Evolutionary conservation across 1,140 invertebrate genomes (phyloP), one percentile per base, ranked within the genome.

Genomic region (Cotesia glomerata): DNA sequence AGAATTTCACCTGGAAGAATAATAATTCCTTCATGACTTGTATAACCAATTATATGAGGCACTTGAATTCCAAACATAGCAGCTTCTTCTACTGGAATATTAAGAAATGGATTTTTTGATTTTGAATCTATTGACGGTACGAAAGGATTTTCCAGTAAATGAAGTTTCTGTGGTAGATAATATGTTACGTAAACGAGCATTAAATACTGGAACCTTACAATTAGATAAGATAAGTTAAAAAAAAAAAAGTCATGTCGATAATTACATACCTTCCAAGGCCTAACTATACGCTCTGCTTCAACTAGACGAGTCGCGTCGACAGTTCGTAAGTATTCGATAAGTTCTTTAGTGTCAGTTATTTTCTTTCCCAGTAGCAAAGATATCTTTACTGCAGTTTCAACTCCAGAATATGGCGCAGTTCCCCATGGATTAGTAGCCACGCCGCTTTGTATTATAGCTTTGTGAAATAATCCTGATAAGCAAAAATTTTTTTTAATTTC

Each of bases 401-500:
- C 82, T 3, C 81, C 75, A 3, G 83, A 82, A 5, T n/a, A 11
- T 34, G 16, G 2, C 5, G 26, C 4, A 0, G 8, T 59, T 18
- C 80, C 79, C 89, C 88, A 90, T 0, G 85, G 81, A 70, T 78
- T 82, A 8, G 77, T 78, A 0, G 86, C 86, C 9, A 84, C 85
- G n/a, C 90, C 91, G 72, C 90, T 91, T 83, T 91, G 90, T 0
- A 85, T 70, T 35, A 92, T 91, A 0, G 88, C 89, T 78, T 88
- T 90, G 74, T 91, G 88, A 68, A 91, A 88, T 9, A 91, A 77
- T 11, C 89, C 89, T 83, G 78, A 26, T 26, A 2, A 26, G 26
- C 26, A 26, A 2, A 26, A 26, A 26, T 26, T 26, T 2, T 26
- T 26, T 26, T 26, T 26, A 26, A 26, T 26, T 26, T 26, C 26